Percentiles rank a stretch among this genome's conserved stretches.
These are phyloP conservation scores for Actias luna DNA, from an alignment of 2,888 invertebrate species.

Conservation along the genomic window DNA sequence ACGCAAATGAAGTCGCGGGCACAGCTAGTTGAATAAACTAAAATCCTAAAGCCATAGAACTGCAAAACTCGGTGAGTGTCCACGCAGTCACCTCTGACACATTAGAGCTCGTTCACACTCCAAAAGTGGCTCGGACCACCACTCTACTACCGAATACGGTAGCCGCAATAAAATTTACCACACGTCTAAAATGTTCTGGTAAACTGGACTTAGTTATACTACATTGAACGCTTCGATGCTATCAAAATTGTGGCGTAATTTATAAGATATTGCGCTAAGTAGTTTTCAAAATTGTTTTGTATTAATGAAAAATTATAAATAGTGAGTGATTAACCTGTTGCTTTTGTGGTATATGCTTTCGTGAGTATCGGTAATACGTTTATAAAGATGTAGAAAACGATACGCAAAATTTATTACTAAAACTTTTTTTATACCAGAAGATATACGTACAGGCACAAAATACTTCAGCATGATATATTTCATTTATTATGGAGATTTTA, in stretches of 20 bases:
- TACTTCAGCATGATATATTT: too few species aligned
- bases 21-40: not conserved
- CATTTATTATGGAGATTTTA: too few species aligned
- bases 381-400: too few species aligned
- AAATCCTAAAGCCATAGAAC: not conserved
- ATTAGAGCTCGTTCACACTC: not conserved
- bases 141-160: constrained; percentile 1
- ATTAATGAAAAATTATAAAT: not conserved
- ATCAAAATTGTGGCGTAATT: not conserved
- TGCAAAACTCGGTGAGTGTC: not conserved
- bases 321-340: too few species aligned
- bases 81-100: constrained; percentile 1
- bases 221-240: not conserved
- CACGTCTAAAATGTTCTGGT: not conserved
- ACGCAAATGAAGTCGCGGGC: too few species aligned
- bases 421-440: too few species aligned
- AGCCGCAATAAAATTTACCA: constrained; percentile 10
- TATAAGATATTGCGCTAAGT: not conserved
- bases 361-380: too few species aligned
- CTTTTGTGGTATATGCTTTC: too few species aligned
- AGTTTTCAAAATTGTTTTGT: not conserved
- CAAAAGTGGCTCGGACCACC: not conserved
- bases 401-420: too few species aligned
- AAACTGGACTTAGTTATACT: constrained; percentile 1
- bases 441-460: too few species aligned